A percentile compares a stretch with the other conserved stretches of the same genome.
Conservation (phyloP, 2,797 vertebrate genomes). For the Acanthopagrus latus region DNA sequence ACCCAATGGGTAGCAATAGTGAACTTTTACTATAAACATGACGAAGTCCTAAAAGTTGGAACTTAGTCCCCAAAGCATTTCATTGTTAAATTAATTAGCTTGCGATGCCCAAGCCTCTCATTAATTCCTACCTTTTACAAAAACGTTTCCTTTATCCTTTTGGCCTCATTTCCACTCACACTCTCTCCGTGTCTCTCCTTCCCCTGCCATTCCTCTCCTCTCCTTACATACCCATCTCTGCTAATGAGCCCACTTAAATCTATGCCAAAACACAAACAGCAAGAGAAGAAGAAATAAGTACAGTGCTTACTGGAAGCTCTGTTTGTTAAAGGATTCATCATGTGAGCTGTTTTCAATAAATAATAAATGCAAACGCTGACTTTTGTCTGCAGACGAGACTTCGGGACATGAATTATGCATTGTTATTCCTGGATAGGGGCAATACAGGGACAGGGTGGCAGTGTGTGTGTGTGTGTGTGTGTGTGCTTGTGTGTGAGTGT, state of each 20-base stretch:
- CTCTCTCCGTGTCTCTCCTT: constrained; percentile 26
- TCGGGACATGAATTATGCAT: constrained; percentile 83
- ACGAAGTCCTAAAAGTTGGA: constrained; percentile 45
- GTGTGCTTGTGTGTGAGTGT: constrained; percentile 10
- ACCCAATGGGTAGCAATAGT: constrained; percentile 12
- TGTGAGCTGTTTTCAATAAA: constrained; percentile 84
- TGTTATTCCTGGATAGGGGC: constrained; percentile 84
- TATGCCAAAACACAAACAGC: constrained; percentile 80
- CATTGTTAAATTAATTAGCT: constrained; percentile 70
- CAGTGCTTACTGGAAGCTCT: constrained; percentile 74
- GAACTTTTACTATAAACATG: constrained; percentile 55
- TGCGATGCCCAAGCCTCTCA: constrained; percentile 51
- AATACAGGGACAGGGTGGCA: constrained; percentile 73
- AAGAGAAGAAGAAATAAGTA: constrained; percentile 72
- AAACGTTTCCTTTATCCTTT: constrained; percentile 66
- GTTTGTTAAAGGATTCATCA: constrained; percentile 84
- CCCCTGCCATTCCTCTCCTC: constrained; percentile 52
- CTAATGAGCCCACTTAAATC: constrained; percentile 82
- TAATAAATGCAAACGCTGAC: constrained; percentile 84
- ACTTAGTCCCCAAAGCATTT: constrained; percentile 52
- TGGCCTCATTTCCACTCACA: constrained; percentile 63
- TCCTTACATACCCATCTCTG: constrained; percentile 67
- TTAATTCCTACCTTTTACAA: constrained; percentile 76
- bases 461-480: constrained; percentile 35
- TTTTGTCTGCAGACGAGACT: constrained; percentile 85